These are phyloP conservation scores for Trichopoda pennipes DNA, from an alignment of 2,888 invertebrate genomes.

Conservation along the genomic window DNA sequence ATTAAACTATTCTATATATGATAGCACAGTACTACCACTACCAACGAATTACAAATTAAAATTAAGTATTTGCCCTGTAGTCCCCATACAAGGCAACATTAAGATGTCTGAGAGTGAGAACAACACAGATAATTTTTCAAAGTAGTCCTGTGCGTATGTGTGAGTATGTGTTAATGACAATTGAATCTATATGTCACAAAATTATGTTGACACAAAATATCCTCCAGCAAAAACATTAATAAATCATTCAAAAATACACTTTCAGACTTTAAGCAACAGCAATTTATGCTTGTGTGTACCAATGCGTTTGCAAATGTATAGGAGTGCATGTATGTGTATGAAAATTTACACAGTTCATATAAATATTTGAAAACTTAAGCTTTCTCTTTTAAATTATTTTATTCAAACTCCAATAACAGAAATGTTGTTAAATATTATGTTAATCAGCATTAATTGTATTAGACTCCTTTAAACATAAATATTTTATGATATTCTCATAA, in stretches of 20 bases:
- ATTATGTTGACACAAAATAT: conserved; percentile 72
- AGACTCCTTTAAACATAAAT: conserved; percentile 11
- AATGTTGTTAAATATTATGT: too few species aligned
- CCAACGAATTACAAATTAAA: conserved; percentile 25
- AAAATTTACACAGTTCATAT: background rate
- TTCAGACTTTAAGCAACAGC: conserved; percentile 72
- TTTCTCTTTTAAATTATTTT: background rate
- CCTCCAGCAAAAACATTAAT: conserved; percentile 72
- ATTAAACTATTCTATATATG: too few species aligned
- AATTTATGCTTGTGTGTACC: conserved; percentile 33
- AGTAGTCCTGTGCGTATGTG: background rate
- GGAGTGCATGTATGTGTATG: background rate
- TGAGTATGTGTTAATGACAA: conserved; percentile 46
- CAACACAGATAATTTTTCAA: background rate
- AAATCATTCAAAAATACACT: conserved; percentile 75
- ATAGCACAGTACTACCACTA: too few species aligned
- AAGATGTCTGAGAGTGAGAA: background rate
- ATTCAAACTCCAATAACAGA: too few species aligned
- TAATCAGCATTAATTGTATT: too few species aligned
- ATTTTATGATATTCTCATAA: too few species aligned
- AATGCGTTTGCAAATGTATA: background rate
- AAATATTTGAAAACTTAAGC: background rate
- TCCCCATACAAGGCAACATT: background rate
- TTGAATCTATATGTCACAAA: conserved; percentile 71
- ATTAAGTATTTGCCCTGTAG: conserved; percentile 48